Evolutionary conservation across 2,888 invertebrate species (phyloP), one percentile per base, ranked within the genome.

Genomic region (Apomyelois bistriatella): DNA sequence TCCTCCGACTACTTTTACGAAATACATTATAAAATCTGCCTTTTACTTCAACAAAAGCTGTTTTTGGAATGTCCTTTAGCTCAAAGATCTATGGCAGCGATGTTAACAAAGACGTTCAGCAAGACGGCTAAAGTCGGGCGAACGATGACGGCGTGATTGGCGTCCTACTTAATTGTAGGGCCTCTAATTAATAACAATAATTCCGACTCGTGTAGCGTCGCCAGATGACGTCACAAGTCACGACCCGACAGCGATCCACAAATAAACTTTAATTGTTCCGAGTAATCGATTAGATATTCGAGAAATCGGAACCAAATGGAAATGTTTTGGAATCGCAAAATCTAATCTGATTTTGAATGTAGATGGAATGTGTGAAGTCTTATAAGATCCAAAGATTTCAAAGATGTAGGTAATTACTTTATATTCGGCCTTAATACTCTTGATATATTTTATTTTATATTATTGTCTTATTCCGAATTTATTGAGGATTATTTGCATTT

Each of bases 101-200:
- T 85, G 85, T 82, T 78, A 85, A 84, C 82, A 84, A 85, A 88
- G 89, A 89, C 89, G 85, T 82, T 83, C 76, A 62, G 67, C 68
- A 78, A 85, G 86, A 84, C 80, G 85, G 78, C 74, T 74, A 70
- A 73, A 71, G 76, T 79, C 71, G 76, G 68, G 73, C 66, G 64
- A 70, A 64, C 70, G 79, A 79, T 82, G 86, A 82, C 77, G 83
- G 72, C 79, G 84, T 86, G 86, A 89, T 89, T 84, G 87, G 83
- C 83, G 82, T 84, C 79, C 76, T 84, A 82, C 83, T 87, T 88
- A 88, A 89, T 89, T 89, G 88, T 85, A 85, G 79, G 78, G 80
- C 79, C 82, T 81, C 85, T 89, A 88, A 89, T 89, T 89, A 89
- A 89, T 88, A 89, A 86, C 83, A 88, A 88, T 89, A 88, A 86